Base-by-base conservation (phyloP, 2,113 vertebrate species). In the Platichthys flesus region DNA sequence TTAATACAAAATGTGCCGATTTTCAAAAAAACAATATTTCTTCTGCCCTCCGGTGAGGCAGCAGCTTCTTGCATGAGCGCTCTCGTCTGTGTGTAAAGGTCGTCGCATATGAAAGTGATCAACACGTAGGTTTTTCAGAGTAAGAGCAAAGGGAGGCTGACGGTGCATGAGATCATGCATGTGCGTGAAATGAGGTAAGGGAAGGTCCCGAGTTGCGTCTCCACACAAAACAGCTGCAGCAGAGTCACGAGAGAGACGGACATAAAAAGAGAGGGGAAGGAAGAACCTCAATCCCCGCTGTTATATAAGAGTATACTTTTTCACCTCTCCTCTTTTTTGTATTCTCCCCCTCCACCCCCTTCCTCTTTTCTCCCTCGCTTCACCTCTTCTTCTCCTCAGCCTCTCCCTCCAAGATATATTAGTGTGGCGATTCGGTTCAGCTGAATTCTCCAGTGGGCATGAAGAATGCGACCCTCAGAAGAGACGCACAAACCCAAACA, bases 221-320 rank as follows among this genome's bases (percentile, higher is more conserved):
- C 47, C 78, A 85, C 52, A 40, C 42, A 20, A 67, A 79, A 55
- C 86, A 89, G 82, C 86, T 88, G 85, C 70, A 57, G 23, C 67
- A 8, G 23, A 77, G 57, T 42, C 67, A 37, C 24, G 55, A 71
- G 55, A 60, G 37, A 67, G 51, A 51, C 9, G 24, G 45, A 58
- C 40, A 58, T 23, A 51, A 56, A 63, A 9, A n/a, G 10, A 75
- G 42, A 13, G 0, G 56, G 52, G 67, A 72, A 71, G 79, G 12
- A 84, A 79, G 74, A 62, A 84, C 79, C 74, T 4, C 70, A 74
- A 69, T 83, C 76, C 66, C 54, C 0, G 1, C 60, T 54, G 68
- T 92, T 90, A 86, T 72, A 71, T 87, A 88, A 89, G 6, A n/a
- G 2, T 35, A 51, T 64, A 59, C 68, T 81, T 88, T 79, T 72